phyloP scores from a whole-genome alignment of 2,888 invertebrate species.

The Spodoptera exigua region DNA sequence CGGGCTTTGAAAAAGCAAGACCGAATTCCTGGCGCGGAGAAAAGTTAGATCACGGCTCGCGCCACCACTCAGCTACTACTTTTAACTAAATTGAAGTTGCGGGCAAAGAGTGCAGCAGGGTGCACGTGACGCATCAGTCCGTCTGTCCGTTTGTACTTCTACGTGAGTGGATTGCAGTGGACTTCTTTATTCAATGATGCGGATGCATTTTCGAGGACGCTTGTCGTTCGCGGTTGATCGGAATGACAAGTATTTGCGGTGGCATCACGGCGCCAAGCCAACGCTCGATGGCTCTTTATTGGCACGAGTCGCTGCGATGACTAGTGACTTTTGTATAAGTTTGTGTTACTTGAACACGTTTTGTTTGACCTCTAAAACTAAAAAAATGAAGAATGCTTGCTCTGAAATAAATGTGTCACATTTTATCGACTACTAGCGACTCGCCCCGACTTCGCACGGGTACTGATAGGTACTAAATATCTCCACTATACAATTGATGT shows the following conservation, averaged over 20 bases:
- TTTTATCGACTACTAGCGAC: no score
- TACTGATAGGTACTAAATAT: no score
- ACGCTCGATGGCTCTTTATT: conserved; percentile 50
- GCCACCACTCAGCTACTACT: conserved; percentile 81
- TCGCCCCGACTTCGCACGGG: no score
- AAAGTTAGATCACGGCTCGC: conserved; percentile 80
- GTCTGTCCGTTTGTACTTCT: conserved; percentile 77
- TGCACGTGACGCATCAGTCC: conserved; percentile 80
- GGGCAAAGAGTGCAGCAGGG: conserved; percentile 74
- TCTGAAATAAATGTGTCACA: no score
- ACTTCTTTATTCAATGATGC: conserved; percentile 69
- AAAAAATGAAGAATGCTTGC: conserved; percentile 3
- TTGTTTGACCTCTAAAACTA: conserved; percentile 34
- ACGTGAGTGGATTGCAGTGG: conserved; percentile 81
- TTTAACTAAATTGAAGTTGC: conserved; percentile 87
- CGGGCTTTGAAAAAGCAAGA: conserved; percentile 66
- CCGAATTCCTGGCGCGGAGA: conserved; percentile 68
- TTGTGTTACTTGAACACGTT: conserved; percentile 17
- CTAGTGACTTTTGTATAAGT: conserved; percentile 10
- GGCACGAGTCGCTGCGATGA: conserved; percentile 34
- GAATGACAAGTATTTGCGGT: conserved; percentile 73
- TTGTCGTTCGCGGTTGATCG: conserved; percentile 65
- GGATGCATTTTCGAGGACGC: conserved; percentile 69
- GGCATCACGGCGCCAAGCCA: conserved; percentile 42
- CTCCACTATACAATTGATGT: no score